Evolutionary conservation across 2,888 invertebrate species (phyloP).

Genomic region (Cataglyphis cursor): DNA sequence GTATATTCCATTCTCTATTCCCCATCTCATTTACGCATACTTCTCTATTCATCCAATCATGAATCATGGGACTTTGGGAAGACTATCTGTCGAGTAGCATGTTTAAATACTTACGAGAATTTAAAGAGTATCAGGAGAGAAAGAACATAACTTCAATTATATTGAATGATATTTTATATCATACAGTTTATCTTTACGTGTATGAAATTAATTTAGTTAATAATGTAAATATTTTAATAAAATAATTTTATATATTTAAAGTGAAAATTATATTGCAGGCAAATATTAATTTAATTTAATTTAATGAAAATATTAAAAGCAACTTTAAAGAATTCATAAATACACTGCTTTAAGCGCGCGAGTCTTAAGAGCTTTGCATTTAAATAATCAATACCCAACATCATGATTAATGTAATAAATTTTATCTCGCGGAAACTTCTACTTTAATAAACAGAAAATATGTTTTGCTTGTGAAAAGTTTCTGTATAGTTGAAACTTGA

Average conservation of each 20-base stretch:
- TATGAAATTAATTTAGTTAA: neutral
- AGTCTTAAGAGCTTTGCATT: neutral
- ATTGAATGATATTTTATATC: neutral
- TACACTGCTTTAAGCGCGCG: neutral
- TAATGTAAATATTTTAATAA: constrained; percentile 5
- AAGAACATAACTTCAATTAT: neutral
- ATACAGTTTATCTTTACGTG: neutral
- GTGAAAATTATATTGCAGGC: neutral
- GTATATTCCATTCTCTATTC: constrained; percentile 55
- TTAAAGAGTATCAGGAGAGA: neutral
- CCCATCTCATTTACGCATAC: constrained; percentile 59
- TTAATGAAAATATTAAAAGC: neutral
- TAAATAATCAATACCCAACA: constrained; percentile 5
- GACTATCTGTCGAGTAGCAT: neutral
- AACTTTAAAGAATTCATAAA: constrained; percentile 4
- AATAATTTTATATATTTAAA: constrained; percentile 3
- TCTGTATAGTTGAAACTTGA: constrained; percentile 12
- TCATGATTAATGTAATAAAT: constrained; percentile 14
- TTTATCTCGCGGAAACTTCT: neutral
- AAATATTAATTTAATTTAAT: constrained; percentile 7
- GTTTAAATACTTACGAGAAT: constrained; percentile 3
- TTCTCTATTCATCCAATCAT: constrained; percentile 37
- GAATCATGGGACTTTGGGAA: constrained; percentile 46
- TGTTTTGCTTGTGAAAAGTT: neutral
- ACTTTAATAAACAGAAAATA: neutral